Evolutionary conservation across 2,888 invertebrate genomes (phyloP), one percentile per base, ranked within the genome.

Genomic region (Pachycephus smyrnensis): DNA sequence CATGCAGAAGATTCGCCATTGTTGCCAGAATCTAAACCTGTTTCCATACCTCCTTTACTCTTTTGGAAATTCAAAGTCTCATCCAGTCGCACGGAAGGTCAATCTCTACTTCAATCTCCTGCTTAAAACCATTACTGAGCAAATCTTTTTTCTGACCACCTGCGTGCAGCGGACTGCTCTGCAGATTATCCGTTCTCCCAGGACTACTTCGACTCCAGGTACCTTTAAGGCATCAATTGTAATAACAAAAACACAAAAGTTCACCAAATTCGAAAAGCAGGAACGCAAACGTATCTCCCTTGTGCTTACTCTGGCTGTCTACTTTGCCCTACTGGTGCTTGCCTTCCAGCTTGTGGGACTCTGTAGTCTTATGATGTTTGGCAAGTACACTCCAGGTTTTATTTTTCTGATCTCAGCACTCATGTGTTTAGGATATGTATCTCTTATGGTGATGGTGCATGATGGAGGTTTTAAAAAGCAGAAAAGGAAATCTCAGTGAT

Each of bases 11-110:
- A 88, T 91, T 36, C 90, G 91, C 30, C 91, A 91, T 79, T 91
- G 91, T 73, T 91, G 91, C 73, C 91, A 91, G 82, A 91, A 91
- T 83, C 79, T 91, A n/a, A 90, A 90, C 77, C 85, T 91, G 30
- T 85, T 91, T 73, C 91, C 91, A 4, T 91, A 90, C 76, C 82
- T 91, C n/a, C 85, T 91, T 3, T 90, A 91, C 76, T 88, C 91
- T 23, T 89, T 90, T 76, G 90, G 87, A 15, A 89, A 90, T 75
- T 87, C 89, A 0, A 91, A 90, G 77, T 89, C 88, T 12, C 89
- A 89, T 69, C 88, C 89, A 3, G 40, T 90, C 9, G 88, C 88
- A 1, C 84, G 86, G 30, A 91, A 89, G 80, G 80, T 91, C 12
- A 89, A 90, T 74, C 55, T 86, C 12, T 87, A 85, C 31, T 82